Base-by-base conservation (phyloP, 2,113 vertebrate species). In the Grammomys surdaster region DNA sequence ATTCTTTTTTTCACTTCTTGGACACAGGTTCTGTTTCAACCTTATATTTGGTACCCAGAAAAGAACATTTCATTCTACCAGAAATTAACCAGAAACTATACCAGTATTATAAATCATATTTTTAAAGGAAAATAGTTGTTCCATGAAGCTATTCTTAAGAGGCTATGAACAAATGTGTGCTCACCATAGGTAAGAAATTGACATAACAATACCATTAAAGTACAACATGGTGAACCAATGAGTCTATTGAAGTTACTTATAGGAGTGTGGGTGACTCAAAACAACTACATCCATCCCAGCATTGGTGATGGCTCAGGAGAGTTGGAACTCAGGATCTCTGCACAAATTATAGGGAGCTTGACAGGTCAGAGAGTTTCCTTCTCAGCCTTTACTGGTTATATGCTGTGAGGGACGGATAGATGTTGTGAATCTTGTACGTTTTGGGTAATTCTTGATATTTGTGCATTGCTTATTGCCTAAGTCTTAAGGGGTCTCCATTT, bases 61-160 rank as follows among this genome's bases (percentile, higher is more conserved):
- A 60, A 5, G 73, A 31, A 7, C 19, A 82, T 93, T 95, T 58
- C 10, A 88, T 96, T n/a, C 9, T 67, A 67, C 65, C 65, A 67
- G 65, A 12, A 81, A 2, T 95, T 78, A 89, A 75, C 72, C 31
- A 95, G 84, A 72, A 72, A n/a, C 16, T 77, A 19, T 20, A 80
- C 43, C 70, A 36, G 60, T 60, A 40, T 17, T 16, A 67, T 36
- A 86, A 60, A 77, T 67, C n/a, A 36, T 11, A 40, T 86, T 95
- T 73, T 82, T 82, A n/a, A 88, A 51, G 69, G 36, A 95, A 17
- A 46, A 89, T 63, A 60, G 56, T 81, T 94, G 12, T 82, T 36
- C 24, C 26, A 65, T 65, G 56, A 40, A 3, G 31, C 40, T 65
- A 33, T 84, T 31, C 11, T 58, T 46, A 31, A 40, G n/a, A 58